These are phyloP conservation scores for Antechinus stuartii DNA, from an alignment of 2,113 vertebrate genomes.

Conservation along the genomic window DNA sequence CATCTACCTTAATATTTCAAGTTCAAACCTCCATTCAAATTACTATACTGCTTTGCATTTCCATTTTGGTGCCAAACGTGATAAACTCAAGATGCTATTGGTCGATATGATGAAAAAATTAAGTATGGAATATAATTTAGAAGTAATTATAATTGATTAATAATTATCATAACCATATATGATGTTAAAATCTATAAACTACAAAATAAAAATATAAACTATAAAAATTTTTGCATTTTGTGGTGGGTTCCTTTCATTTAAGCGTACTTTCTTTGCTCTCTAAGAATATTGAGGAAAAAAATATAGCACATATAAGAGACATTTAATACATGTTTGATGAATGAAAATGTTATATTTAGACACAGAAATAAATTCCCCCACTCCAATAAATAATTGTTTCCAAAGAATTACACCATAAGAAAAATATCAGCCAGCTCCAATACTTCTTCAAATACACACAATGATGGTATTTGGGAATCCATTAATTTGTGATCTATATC, in stretches of 20 bases:
- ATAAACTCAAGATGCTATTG: neutral
- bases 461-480: too few species aligned
- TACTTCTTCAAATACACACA: neutral
- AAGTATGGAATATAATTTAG: neutral
- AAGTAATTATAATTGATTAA: neutral
- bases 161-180: neutral
- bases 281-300: constrained; percentile 4
- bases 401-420: neutral
- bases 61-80: neutral
- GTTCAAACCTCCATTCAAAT: neutral
- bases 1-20: neutral
- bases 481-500: neutral
- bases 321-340: neutral
- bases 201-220: neutral
- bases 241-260: neutral
- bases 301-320: neutral
- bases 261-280: neutral
- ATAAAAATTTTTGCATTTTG: neutral
- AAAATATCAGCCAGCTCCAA: neutral
- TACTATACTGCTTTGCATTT: neutral
- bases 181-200: neutral
- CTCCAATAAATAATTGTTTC: neutral
- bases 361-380: neutral
- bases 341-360: neutral
- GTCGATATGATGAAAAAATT: neutral